phyloP scores from a whole-genome alignment of 2,888 invertebrate species.

The Netelia melanura region DNA sequence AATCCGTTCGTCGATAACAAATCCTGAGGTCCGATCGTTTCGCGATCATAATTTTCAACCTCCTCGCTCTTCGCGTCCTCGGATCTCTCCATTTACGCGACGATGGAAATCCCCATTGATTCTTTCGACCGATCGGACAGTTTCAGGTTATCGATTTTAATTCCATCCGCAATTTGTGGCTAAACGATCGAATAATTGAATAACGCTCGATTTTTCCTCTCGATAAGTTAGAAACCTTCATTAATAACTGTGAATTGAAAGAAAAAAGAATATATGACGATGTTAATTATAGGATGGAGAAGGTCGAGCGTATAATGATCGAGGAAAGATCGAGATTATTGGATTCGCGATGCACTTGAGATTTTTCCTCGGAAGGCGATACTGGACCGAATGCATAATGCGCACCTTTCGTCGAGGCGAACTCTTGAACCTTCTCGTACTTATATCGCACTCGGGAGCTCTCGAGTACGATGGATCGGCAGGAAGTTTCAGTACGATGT shows the following conservation, averaged over 20 bases:
- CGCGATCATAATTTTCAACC: slow-evolving; percentile 26
- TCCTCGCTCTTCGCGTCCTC: slow-evolving; percentile 1
- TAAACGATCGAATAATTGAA: background rate
- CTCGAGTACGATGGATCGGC: slow-evolving; percentile 38
- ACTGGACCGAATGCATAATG: slow-evolving; percentile 68
- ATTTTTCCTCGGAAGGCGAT: slow-evolving; percentile 18
- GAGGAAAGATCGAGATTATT: slow-evolving; percentile 41
- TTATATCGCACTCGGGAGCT: background rate
- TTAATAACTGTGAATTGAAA: background rate
- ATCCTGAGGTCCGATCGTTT: slow-evolving; percentile 48
- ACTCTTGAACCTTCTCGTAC: slow-evolving; percentile 58
- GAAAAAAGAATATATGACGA: slow-evolving; percentile 1
- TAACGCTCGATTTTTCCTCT: background rate
- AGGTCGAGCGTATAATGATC: slow-evolving; percentile 50
- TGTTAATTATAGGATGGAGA: slow-evolving; percentile 39
- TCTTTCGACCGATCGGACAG: background rate
- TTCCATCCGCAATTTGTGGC: too few relatives aligned
- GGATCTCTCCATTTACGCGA: slow-evolving; percentile 18
- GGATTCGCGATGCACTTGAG: slow-evolving; percentile 53
- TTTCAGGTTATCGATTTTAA: too few relatives aligned
- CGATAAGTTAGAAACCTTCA: background rate
- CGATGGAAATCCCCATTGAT: background rate
- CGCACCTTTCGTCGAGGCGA: slow-evolving; percentile 54
- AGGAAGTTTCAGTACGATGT: slow-evolving; percentile 27
- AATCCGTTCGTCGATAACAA: slow-evolving; percentile 5